Evolutionary conservation across 2,797 vertebrate genomes (phyloP).

Genomic region (Selene dorsalis): DNA sequence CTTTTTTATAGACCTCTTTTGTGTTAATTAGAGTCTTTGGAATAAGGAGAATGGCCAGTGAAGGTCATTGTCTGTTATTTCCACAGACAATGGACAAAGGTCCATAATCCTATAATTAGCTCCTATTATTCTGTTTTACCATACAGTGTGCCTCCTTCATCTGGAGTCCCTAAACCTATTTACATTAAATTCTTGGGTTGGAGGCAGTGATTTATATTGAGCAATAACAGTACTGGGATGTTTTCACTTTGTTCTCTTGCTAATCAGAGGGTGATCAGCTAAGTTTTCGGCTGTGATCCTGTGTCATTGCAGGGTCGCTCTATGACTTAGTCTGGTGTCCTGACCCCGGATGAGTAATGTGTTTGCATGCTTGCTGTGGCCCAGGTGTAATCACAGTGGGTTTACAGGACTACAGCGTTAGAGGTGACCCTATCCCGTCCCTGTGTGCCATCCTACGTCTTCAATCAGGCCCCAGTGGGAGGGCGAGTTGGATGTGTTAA

Average conservation of each 20-base stretch:
- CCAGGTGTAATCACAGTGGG: conserved; percentile 65
- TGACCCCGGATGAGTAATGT: conserved; percentile 55
- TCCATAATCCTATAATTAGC: conserved; percentile 67
- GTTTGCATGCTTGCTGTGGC: conserved; percentile 49
- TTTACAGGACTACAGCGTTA: conserved; percentile 62
- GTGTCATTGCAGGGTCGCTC: conserved; percentile 40
- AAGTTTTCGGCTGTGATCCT: conserved; percentile 24
- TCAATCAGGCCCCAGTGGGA: conserved; percentile 69
- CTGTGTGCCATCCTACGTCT: conserved; percentile 56
- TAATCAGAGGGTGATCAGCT: conserved; percentile 22
- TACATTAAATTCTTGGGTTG: conserved; percentile 17
- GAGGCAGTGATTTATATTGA: conserved; percentile 22
- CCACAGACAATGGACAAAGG: conserved; percentile 29
- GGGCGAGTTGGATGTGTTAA: conserved; percentile 73
- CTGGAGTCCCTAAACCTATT: conserved; percentile 30
- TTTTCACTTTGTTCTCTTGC: conserved; percentile 1
- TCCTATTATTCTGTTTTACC: conserved; percentile 50
- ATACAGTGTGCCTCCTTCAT: conserved; percentile 28
- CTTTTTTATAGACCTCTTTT: conserved; percentile 26
- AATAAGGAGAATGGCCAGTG: conserved; percentile 38
- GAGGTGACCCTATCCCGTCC: conserved; percentile 76
- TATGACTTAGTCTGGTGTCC: conserved; percentile 24
- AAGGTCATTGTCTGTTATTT: conserved; percentile 66
- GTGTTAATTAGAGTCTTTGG: conserved; percentile 55
- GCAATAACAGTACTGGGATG: neutral